phyloP scores from a whole-genome alignment of 2,888 invertebrate genomes.

The Polyommatus iphigenia region DNA sequence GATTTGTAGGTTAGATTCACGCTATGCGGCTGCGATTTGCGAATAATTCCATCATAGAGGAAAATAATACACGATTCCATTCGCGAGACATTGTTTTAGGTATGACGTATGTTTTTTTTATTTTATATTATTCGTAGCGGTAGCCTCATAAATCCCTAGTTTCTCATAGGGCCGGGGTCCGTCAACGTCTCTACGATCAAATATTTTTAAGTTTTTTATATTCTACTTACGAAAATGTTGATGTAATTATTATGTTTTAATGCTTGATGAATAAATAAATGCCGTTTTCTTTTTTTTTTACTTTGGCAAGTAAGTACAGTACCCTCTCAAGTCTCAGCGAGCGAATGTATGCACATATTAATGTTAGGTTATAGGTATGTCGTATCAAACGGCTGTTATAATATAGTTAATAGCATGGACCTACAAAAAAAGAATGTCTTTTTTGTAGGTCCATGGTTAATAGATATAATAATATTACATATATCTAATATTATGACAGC shows the following conservation, averaged over 20 bases:
- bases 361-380: too few species aligned
- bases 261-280: slow-evolving; percentile 26
- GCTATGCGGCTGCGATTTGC: not conserved
- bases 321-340: too few species aligned
- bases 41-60: not conserved
- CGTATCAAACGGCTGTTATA: too few species aligned
- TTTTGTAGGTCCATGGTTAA: too few species aligned
- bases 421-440: too few species aligned
- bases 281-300: not conserved
- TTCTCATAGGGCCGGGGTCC: not conserved
- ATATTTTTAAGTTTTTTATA: not conserved
- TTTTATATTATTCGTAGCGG: too few species aligned
- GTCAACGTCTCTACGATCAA: not conserved
- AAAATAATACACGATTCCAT: too few species aligned
- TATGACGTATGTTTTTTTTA: not conserved
- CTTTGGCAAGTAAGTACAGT: not conserved
- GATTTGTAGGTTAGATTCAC: slow-evolving; percentile 27
- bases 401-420: too few species aligned
- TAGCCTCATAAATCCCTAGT: not conserved
- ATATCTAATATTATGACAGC: too few species aligned
- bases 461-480: too few species aligned
- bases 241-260: slow-evolving; percentile 20
- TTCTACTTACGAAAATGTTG: slow-evolving; percentile 6
- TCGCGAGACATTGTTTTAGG: not conserved
- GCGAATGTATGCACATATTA: too few species aligned